These are phyloP conservation scores for Chionoecetes opilio DNA, from an alignment of 1,140 invertebrate genomes.

Conservation along the genomic window DNA sequence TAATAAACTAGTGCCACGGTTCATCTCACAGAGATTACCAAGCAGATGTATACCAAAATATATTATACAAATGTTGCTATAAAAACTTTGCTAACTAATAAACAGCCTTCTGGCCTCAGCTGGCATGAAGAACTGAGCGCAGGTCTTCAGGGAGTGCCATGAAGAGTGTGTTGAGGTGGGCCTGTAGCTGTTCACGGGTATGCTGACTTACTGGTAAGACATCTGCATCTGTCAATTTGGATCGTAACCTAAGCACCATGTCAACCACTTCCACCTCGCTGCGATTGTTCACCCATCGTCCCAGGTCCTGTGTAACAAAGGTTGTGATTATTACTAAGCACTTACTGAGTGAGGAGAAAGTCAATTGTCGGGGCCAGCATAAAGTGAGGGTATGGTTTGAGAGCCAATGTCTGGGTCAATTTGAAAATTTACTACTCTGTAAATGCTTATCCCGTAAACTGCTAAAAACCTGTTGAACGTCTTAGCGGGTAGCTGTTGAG, in stretches of 20 bases:
- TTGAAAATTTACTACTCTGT: no score
- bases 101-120: slow-evolving; percentile 50
- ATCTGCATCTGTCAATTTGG: slow-evolving; percentile 91
- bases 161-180: slow-evolving; percentile 75
- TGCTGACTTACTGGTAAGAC: slow-evolving; percentile 82
- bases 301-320: slow-evolving; percentile 89
- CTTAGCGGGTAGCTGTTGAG: no score
- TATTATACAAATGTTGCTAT: slow-evolving; percentile 44
- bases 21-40: slow-evolving; percentile 47
- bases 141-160: slow-evolving; percentile 68
- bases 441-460: no score
- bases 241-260: slow-evolving; percentile 94
- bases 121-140: slow-evolving; percentile 70
- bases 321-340: no score
- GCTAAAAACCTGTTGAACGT: no score
- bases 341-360: no score
- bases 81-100: neutral
- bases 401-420: no score
- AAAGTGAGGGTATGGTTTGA: no score
- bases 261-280: slow-evolving; percentile 98
- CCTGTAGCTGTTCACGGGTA: slow-evolving; percentile 65
- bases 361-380: no score
- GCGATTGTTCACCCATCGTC: slow-evolving; percentile 94
- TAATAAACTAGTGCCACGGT: neutral
- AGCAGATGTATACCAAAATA: neutral